Conservation (phyloP, 1,140 invertebrate genomes). For the Bombus picipes region DNA sequence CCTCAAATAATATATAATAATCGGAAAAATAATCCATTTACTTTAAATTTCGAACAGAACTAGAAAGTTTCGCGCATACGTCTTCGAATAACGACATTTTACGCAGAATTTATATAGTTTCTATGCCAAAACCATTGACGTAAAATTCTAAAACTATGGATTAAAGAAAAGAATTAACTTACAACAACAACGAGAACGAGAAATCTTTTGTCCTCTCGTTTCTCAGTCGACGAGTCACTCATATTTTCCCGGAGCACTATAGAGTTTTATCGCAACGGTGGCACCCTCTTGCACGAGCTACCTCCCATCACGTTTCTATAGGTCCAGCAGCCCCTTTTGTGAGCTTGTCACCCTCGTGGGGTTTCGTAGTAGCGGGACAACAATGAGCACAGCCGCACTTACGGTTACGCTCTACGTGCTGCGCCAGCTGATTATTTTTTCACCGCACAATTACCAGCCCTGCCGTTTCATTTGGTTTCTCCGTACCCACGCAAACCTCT, state of each 20-base stretch:
- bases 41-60: neutral
- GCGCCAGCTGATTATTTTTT: conserved; percentile 77
- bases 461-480: conserved; percentile 29
- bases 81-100: no score
- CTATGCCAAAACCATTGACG: neutral
- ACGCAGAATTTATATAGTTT: no score
- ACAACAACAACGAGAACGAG: neutral
- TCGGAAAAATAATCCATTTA: neutral
- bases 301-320: conserved; percentile 57
- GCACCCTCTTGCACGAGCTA: conserved; percentile 36
- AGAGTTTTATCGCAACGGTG: conserved; percentile 33
- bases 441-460: conserved; percentile 72
- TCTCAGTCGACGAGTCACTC: conserved; percentile 22
- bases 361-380: conserved; percentile 50
- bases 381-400: conserved; percentile 68
- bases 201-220: conserved; percentile 20
- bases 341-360: conserved; percentile 35
- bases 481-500: neutral
- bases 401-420: conserved; percentile 54
- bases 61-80: neutral
- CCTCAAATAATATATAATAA: no score
- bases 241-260: conserved; percentile 42
- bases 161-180: neutral
- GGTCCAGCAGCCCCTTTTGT: conserved; percentile 54
- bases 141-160: neutral